A percentile compares a stretch with the other conserved stretches of the same genome.
Conservation (phyloP, 2,113 vertebrate genomes). For the Catharus minimus region DNA sequence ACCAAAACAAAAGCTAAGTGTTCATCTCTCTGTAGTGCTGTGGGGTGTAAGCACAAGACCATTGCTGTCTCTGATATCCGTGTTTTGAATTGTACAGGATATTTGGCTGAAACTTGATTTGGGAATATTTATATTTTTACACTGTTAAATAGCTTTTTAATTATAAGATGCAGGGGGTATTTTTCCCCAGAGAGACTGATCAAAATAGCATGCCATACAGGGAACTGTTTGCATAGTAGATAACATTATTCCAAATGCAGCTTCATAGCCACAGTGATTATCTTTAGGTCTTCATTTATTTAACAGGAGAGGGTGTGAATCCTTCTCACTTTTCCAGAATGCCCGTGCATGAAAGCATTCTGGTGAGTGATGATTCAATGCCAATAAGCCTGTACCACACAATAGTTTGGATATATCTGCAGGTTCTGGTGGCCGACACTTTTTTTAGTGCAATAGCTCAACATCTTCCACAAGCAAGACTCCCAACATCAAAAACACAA, state of each 20-base stretch:
- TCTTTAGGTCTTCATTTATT: conserved; percentile 11
- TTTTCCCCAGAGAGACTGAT: conserved; percentile 15
- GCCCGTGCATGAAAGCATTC: neutral
- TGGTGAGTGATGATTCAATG: conserved; percentile 19
- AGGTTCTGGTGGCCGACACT: neutral
- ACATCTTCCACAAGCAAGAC: neutral
- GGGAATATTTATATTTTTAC: conserved; percentile 59
- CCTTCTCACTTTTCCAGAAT: conserved; percentile 3
- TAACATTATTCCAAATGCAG: neutral
- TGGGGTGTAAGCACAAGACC: conserved; percentile 67
- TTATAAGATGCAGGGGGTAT: neutral
- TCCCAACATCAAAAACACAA: neutral
- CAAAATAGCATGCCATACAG: neutral
- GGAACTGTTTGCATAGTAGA: neutral
- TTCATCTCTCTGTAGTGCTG: conserved; percentile 77
- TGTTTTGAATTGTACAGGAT: conserved; percentile 60
- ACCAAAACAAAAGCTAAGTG: conserved; percentile 87
- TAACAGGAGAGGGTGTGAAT: conserved; percentile 6
- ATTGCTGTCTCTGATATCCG: conserved; percentile 54
- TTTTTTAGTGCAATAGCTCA: neutral
- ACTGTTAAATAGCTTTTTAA: conserved; percentile 44
- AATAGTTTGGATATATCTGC: neutral
- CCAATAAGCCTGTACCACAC: neutral
- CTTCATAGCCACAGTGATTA: neutral
- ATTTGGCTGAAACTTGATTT: conserved; percentile 53